Evolutionary conservation across 1,140 invertebrate species (phyloP), one percentile per base, ranked within the genome.

Genomic region (Drosophila takahashii): DNA sequence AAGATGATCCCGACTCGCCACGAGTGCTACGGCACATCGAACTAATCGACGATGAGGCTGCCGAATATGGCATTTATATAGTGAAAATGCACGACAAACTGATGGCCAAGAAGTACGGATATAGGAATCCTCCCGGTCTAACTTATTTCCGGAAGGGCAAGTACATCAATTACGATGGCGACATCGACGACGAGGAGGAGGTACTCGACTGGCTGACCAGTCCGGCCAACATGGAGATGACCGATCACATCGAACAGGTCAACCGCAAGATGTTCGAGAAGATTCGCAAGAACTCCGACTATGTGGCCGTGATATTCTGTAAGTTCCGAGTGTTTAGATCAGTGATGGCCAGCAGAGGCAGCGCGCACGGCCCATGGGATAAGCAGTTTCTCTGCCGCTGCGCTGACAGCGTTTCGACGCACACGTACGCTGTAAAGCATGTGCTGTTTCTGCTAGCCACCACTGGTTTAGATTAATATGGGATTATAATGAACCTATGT

Each of bases 281-380:
- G 92, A 97, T 98, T 80, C 93, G 97, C 66, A 96, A 98, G 90
- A 95, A 95, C 22, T 97, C 97, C 0, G 97, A 98, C 90, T 98
- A 98, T 90, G 94, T 98, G n/a, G 97, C 97, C 6, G 97, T 98
- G 41, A 97, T 98, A 93, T 97, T 99, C 94, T 98, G 97, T 98
- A 93, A 96, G 96, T 95, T 72, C 8, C n/a, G 2, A 27, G 4
- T 1, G 11, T 16, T 2, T 0, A n/a, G 4, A 2, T 18, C 22
- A 10, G 3, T 8, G n/a, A n/a, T n/a, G n/a, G n/a, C n/a, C n/a
- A n/a, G n/a, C n/a, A n/a, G n/a, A n/a, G n/a, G n/a, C n/a, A n/a
- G n/a, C n/a, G n/a, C n/a, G n/a, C n/a, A n/a, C n/a, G n/a, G n/a
- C n/a, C n/a, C n/a, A n/a, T n/a, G n/a, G n/a, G n/a, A n/a, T n/a